Percentiles rank a stretch among this genome's conserved stretches.
Evolutionary conservation across 1,140 invertebrate genomes (phyloP).

Genomic region (Drosophila pseudoobscura): DNA sequence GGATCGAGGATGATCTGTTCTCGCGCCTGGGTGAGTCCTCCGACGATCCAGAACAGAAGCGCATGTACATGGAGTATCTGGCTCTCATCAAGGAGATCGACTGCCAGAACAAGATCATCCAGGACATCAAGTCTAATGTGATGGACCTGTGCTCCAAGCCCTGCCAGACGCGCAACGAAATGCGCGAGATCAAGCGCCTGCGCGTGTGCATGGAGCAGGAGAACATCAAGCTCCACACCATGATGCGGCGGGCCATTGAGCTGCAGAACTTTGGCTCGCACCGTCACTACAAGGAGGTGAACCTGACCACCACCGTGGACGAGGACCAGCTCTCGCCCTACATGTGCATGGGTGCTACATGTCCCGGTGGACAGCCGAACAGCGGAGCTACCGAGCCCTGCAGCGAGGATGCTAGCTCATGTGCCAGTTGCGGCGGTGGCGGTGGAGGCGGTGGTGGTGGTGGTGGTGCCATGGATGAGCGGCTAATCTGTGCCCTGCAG

Average conservation of each 20-base stretch:
- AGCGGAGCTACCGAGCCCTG: constrained; percentile 36
- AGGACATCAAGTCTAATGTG: constrained; percentile 69
- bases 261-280: constrained; percentile 74
- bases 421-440: constrained; percentile 14
- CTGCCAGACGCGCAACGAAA: constrained; percentile 67
- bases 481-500: constrained; percentile 53
- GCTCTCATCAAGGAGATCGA: constrained; percentile 77
- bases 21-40: constrained; percentile 67
- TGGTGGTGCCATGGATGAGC: constrained; percentile 42
- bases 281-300: constrained; percentile 66
- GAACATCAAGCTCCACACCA: constrained; percentile 70
- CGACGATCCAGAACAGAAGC: constrained; percentile 75
- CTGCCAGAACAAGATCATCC: constrained; percentile 73
- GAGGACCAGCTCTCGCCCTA: constrained; percentile 73
- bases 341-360: constrained; percentile 41
- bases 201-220: constrained; percentile 78
- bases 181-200: constrained; percentile 68
- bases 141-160: constrained; percentile 68
- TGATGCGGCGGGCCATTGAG: constrained; percentile 69
- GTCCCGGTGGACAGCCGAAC: neutral
- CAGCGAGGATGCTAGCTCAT: constrained; percentile 43
- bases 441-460: constrained; percentile 10
- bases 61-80: constrained; percentile 75
- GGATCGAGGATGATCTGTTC: constrained; percentile 63
- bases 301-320: constrained; percentile 71